Conservation (phyloP, 37 sponge, comb jelly and placozoan species). For the Halisarca cf. caerulea region DNA sequence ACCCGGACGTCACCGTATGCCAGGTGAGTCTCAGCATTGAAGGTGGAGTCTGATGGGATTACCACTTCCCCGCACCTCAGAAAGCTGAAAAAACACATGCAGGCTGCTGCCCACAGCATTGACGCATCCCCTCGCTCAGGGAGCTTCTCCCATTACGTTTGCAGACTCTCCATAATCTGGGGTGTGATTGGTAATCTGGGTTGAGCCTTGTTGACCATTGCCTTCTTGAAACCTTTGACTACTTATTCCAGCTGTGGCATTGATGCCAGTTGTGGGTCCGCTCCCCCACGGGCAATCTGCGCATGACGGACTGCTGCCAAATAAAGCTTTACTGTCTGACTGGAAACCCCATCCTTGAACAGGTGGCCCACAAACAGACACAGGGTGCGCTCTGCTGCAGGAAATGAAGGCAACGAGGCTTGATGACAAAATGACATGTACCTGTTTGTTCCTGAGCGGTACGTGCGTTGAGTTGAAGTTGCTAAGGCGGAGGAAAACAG, state of each 20-base stretch:
- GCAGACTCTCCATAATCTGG: background rate
- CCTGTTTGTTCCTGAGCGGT: background rate
- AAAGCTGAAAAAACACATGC: conserved; percentile 16
- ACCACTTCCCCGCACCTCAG: background rate
- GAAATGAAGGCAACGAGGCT: background rate
- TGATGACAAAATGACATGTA: conserved; percentile 13
- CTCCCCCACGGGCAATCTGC: conserved; percentile 30
- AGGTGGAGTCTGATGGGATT: background rate
- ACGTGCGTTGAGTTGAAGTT: conserved; percentile 16
- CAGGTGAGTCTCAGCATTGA: background rate
- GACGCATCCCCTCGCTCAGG: background rate
- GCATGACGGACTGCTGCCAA: conserved; percentile 43
- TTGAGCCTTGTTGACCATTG: background rate
- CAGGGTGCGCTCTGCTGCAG: conserved; percentile 23
- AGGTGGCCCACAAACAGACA: conserved; percentile 7
- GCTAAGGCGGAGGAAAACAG: conserved; percentile 41
- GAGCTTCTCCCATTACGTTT: background rate
- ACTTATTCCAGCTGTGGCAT: conserved; percentile 38
- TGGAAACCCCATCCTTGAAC: background rate
- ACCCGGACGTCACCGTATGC: background rate
- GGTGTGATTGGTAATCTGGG: background rate
- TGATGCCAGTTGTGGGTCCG: background rate
- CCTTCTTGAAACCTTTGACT: conserved; percentile 10
- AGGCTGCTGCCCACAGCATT: conserved; percentile 3
- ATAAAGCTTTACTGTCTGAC: conserved; percentile 12